Evolutionary conservation across 2,797 vertebrate genomes (phyloP).

Genomic region (Vespertilio murinus): DNA sequence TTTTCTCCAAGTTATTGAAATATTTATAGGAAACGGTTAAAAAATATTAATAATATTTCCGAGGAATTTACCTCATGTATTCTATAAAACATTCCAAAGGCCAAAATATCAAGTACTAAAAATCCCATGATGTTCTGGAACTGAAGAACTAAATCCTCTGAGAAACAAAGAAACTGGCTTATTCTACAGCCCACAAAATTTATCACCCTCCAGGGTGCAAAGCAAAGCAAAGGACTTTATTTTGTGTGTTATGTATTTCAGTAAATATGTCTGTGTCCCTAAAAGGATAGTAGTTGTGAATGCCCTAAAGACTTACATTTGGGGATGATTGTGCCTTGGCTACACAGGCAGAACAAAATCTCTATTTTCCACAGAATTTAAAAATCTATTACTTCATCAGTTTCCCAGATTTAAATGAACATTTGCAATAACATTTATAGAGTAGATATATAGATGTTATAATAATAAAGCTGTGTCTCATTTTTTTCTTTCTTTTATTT

Average conservation of each 20-base stretch:
- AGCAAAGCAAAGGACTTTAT: conserved; percentile 69
- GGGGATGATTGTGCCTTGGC: neutral
- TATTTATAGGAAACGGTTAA: conserved; percentile 71
- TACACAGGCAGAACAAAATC: neutral
- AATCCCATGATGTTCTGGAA: conserved; percentile 44
- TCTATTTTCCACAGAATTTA: conserved; percentile 50
- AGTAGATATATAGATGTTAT: neutral
- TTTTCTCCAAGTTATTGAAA: conserved; percentile 66
- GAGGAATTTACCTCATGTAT: conserved; percentile 50
- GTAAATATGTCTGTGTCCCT: conserved; percentile 66
- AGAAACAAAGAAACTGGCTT: conserved; percentile 53
- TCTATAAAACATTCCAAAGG: conserved; percentile 64
- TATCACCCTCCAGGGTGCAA: conserved; percentile 63
- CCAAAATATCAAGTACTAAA: conserved; percentile 60
- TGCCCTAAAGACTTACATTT: conserved; percentile 56
- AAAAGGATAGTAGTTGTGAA: conserved; percentile 70
- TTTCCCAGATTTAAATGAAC: conserved; percentile 32
- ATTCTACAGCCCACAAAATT: conserved; percentile 56
- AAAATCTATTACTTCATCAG: neutral
- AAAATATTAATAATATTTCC: conserved; percentile 63
- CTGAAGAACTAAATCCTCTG: conserved; percentile 60
- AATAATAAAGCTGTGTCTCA: neutral
- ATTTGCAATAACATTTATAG: conserved; percentile 18
- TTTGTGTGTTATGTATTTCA: conserved; percentile 70
- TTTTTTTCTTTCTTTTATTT: neutral